Base-by-base conservation (phyloP, 2,113 vertebrate genomes). In the Pseudorhombus dupliciocellatus region DNA sequence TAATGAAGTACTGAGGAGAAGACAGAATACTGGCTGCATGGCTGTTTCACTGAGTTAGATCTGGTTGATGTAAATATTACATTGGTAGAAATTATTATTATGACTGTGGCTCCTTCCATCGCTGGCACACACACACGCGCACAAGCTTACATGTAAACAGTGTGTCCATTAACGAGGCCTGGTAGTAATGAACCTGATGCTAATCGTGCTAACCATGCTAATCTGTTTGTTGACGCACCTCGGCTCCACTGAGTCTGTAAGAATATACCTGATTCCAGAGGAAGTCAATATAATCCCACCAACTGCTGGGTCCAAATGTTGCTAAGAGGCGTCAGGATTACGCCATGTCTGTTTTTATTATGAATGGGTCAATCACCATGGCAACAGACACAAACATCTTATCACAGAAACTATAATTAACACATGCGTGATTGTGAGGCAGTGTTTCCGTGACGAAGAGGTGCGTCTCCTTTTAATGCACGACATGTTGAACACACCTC, bases 71-170 rank as follows among this genome's bases (percentile, higher is more conserved):
- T 16, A 15, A 16, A 42, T 15, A 42, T 42, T 16, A 4, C 1
- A 42, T 42, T 1, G 15, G 5, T 42, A 42, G 12, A 37, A 37
- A 37, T 37, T 37, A 37, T 7, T 37, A 11, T 37, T 37, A 37
- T 37, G 40, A 44, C 80, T n/a, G 53, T 28, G 82, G 84, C 84
- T 82, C 67, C 82, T 88, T 87, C 84, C 84, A 88, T 68, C 68
- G 65, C 21, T 40, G 30, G 71, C 66, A 70, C 5, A 7, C 48
- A 58, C 66, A 34, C 18, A 77, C 8, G 8, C 7, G 8, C 30
- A 31, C 30, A 8, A 75, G 65, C 1, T 11, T 56, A 74, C 2
- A 73, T 80, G 75, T 82, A 78, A 77, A 86, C 62, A 82, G 25
- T 78, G 77, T 66, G 54, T 60, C 63, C 26, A 3, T 69, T 76